Base-by-base conservation (phyloP, 2,888 invertebrate genomes). In the Clivina fossor region DNA sequence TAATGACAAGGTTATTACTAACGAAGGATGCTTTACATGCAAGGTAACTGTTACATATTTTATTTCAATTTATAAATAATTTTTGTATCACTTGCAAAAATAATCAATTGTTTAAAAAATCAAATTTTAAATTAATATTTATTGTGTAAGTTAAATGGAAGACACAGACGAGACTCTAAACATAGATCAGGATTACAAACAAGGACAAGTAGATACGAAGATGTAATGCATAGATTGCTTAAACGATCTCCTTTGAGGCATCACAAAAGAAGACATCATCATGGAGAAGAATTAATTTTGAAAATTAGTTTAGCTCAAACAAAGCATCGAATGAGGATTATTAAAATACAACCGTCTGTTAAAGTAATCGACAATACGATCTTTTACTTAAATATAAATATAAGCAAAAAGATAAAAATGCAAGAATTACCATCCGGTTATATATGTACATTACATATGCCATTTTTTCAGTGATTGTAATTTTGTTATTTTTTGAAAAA, bases 1-100 rank as follows among this genome's bases (percentile, higher is more conserved):
- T 7, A 80, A 82, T 49, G 83, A 85, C 60, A 86, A 86, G 60
- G 79, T 89, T 47, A 86, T 92, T 44, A 85, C 88, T 4, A 90
- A 89, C 0, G 92, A 93, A 73, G 91, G 90, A 1, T 92, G 93
- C 75, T 92, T 91, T 76, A 86, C 89, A 18, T 93, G 92, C 77
- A 88, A 88, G 79, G 86, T 90, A 66, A 72, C 65, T 62, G 40
- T 7, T 38, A 7, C 38, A n/a, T n/a, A n/a, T n/a, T n/a, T n/a
- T n/a, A n/a, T 26, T 7, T 38, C 19, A 13, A n/a, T n/a, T n/a
- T n/a, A n/a, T n/a, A n/a, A n/a, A n/a, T n/a, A n/a, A n/a, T n/a
- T n/a, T n/a, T n/a, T n/a, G n/a, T n/a, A n/a, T n/a, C n/a, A n/a
- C n/a, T n/a, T n/a, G n/a, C n/a, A n/a, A n/a, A n/a, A n/a, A n/a